These are phyloP conservation scores for Adelges cooleyi DNA, from an alignment of 1,140 invertebrate genomes.

Conservation along the genomic window DNA sequence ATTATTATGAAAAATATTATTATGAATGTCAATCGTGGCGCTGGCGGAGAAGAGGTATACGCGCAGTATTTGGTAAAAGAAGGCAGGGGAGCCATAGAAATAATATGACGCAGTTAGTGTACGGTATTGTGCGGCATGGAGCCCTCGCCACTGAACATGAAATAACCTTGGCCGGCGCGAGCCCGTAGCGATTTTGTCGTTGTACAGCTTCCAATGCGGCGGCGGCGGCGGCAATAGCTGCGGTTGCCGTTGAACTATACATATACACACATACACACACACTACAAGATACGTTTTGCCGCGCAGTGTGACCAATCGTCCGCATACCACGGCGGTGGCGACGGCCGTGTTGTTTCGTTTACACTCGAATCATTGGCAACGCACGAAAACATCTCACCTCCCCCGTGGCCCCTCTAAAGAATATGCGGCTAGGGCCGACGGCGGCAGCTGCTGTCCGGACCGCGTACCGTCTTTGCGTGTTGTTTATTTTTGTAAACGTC, in stretches of 20 bases:
- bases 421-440: neutral
- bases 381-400: neutral
- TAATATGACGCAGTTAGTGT: too few relatives aligned
- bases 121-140: neutral
- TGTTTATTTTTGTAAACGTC: constrained; percentile 26
- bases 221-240: neutral
- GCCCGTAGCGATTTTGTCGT: constrained; percentile 6
- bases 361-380: constrained; percentile 7
- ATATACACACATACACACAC: too few relatives aligned
- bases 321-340: neutral
- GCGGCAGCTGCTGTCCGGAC: neutral
- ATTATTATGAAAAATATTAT: too few relatives aligned
- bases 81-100: too few relatives aligned
- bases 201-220: neutral
- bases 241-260: neutral
- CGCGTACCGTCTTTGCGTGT: too few relatives aligned
- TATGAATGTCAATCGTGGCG: too few relatives aligned
- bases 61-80: too few relatives aligned
- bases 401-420: neutral
- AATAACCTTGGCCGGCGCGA: constrained; percentile 15
- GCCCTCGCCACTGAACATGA: too few relatives aligned
- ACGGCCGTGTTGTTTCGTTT: neutral
- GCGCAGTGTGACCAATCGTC: constrained; percentile 17
- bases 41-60: too few relatives aligned
- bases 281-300: constrained; percentile 6